Base-by-base conservation (phyloP, 35 echinoderm and acorn worm species). In the Amphiura filiformis region DNA sequence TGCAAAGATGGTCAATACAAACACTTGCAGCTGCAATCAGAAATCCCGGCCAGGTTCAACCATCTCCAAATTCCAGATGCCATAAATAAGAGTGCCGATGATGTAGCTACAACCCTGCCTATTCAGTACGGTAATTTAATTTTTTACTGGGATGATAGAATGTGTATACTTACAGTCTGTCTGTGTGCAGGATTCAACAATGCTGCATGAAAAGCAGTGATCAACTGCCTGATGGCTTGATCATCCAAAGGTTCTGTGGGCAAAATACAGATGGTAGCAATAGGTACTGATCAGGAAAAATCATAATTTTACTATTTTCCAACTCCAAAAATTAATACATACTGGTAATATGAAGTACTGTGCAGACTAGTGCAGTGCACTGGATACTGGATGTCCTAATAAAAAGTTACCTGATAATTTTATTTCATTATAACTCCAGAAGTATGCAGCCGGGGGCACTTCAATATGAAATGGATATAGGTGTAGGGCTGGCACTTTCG, bases 221-320 rank as follows among this genome's bases (percentile, higher is more conserved):
- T 80, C 28, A 98, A 79, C 39, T 98, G 96, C 38, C 86, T 81
- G 34, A 98, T 98, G 23, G 70, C 96, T 34, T 37, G 81, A 34
- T 98, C 96, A 98, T 94, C 92, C 77, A 98, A 81, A 40, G 96
- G 96, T 61, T 98, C 96, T 98, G 79, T n/a, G 30, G 32, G 39
- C 31, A 88, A 89, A 17, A 83, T 83, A 44, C 17, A 78, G 26
- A 2, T 47, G 13, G 33, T 39, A 61, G 87, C 1, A 47, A 35
- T 9, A 34, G 13, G 32, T 83, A 42, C 5, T 37, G 5, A 83
- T 84, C n/a, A n/a, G n/a, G n/a, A n/a, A n/a, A n/a, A n/a, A n/a
- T n/a, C n/a, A n/a, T n/a, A n/a, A n/a, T n/a, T n/a, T n/a, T n/a
- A 22, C 23, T 0, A 40, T 23, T 22, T 82, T 22, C 0, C 13